phyloP scores from a whole-genome alignment of 1,140 invertebrate genomes.

The Hestina assimilis region DNA sequence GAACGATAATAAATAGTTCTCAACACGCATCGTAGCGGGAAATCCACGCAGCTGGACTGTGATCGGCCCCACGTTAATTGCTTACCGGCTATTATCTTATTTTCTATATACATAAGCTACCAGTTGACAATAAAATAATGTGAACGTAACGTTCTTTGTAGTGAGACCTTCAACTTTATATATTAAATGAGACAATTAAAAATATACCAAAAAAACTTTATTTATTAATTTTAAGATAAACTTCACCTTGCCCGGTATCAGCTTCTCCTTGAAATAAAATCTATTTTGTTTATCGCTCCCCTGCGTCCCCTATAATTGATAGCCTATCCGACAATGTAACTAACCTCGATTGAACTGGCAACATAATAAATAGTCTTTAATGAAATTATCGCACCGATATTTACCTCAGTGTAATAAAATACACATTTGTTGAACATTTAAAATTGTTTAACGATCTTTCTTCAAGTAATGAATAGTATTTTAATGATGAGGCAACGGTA shows the following conservation, averaged over 20 bases:
- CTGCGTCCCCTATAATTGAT: background rate
- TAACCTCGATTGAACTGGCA: constrained; percentile 12
- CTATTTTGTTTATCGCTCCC: background rate
- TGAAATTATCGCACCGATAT: too few relatives aligned
- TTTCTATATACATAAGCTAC: constrained; percentile 36
- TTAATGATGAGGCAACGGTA: too few relatives aligned
- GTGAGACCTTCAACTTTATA: background rate
- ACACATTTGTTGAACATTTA: too few relatives aligned
- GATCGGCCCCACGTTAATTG: constrained; percentile 70
- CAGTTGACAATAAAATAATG: constrained; percentile 20
- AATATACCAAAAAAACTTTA: background rate
- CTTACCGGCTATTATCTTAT: constrained; percentile 60
- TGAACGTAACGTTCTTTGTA: constrained; percentile 3
- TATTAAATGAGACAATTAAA: background rate
- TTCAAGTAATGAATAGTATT: too few relatives aligned
- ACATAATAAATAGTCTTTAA: background rate
- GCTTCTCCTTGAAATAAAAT: background rate
- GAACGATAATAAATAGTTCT: constrained; percentile 74
- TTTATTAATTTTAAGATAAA: background rate
- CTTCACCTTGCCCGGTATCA: background rate
- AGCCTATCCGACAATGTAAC: background rate
- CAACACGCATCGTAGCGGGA: constrained; percentile 70
- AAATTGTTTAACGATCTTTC: too few relatives aligned
- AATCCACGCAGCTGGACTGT: constrained; percentile 73
- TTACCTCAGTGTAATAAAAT: too few relatives aligned